Conservation (phyloP, 2,113 vertebrate species). For the Tupaia tana region DNA sequence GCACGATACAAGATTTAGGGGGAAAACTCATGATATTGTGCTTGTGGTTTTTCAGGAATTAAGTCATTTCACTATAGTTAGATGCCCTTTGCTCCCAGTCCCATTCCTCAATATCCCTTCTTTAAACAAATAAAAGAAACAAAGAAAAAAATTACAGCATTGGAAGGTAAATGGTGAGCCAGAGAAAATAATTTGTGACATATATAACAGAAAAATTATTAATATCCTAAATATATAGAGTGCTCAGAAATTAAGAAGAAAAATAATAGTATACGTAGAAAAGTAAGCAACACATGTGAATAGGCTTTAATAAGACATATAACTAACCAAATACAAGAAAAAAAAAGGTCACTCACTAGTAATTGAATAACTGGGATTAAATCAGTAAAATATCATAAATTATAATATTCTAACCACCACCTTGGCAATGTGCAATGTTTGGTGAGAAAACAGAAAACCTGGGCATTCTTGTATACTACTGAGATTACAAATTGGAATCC, state of each 20-base stretch:
- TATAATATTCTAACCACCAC: not conserved
- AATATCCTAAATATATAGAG: conserved; percentile 4
- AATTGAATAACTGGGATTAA: conserved; percentile 4
- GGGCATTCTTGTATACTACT: not conserved
- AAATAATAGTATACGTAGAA: not conserved
- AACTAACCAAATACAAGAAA: not conserved
- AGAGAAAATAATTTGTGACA: not conserved
- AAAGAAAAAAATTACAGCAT: not conserved
- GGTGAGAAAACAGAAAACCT: not conserved
- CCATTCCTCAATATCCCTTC: not conserved
- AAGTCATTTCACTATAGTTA: not conserved
- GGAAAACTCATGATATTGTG: too few relatives aligned
- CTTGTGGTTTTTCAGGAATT: not conserved
- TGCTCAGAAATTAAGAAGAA: not conserved
- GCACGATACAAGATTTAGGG: too few relatives aligned
- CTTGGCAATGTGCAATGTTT: not conserved
- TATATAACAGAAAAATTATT: not conserved
- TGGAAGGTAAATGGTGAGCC: not conserved
- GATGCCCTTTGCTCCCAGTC: not conserved
- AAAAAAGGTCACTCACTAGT: not conserved
- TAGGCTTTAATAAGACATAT: conserved; percentile 5
- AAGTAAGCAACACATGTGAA: not conserved
- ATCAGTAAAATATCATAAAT: not conserved
- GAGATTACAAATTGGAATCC: not conserved
- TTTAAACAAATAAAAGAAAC: not conserved